Base-by-base conservation (phyloP, 2,888 invertebrate genomes). In the Athalia cordata region DNA sequence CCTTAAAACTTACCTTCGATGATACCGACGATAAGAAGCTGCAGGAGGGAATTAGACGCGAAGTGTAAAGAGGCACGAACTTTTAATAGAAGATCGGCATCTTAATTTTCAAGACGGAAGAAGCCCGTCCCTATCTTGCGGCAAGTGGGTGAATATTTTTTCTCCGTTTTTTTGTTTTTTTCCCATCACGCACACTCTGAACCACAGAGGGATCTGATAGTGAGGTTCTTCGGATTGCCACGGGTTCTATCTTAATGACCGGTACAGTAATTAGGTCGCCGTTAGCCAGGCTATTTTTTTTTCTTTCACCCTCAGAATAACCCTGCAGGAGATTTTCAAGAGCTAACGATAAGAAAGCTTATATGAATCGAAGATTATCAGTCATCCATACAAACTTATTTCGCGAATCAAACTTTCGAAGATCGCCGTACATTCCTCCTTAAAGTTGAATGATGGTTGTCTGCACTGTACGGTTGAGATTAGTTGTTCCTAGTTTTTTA, bases 201-300 rank as follows among this genome's bases (percentile, higher is more conserved):
- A 47, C 66, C 66, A 49, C 66, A 66, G 66, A 49, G 47, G 49
- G 47, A 66, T 66, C 66, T 66, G 66, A 66, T 66, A 66, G 7
- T 13, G 49, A 66, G 7, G 66, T 66, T n/a, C n/a, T 13, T 29
- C 29, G 49, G 66, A 66, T 66, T 66, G 66, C 66, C 66, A 66
- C 66, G 66, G 66, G 66, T 66, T 66, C 66, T 66, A 66, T 66
- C 66, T 66, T 66, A 66, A 66, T 49, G 66, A 66, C 47, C 49
- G 49, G 66, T 66, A 66, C 66, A 66, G 66, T 66, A 66, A 66
- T 66, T 66, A 66, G 66, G 66, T 66, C 66, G 49, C 47, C 66
- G 66, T 49, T 47, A 66, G 49, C 66, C 66, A 13, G 49, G 47
- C 49, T 47, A 47, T 47, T 66, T 66, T 49, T 66, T 59, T 66